Conservation (phyloP, 2,113 vertebrate species). For the Helogale parvula region DNA sequence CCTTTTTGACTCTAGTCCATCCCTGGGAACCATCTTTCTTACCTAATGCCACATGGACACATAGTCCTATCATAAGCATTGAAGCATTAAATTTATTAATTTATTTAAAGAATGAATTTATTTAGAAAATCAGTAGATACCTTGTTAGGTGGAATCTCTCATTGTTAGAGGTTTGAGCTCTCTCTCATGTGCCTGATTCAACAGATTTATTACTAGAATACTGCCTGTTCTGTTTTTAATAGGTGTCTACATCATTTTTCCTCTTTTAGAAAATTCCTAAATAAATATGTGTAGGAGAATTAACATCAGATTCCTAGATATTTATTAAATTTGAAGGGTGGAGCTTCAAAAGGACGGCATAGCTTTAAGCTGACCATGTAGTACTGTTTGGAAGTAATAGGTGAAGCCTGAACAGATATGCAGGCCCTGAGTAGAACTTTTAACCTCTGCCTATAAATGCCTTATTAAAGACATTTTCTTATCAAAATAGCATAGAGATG, state of each 20-base stretch:
- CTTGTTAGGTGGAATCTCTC: background rate
- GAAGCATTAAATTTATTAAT: background rate
- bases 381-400: background rate
- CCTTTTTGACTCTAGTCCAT: background rate
- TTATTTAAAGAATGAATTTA: too few species aligned
- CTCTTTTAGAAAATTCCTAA: conserved; percentile 37
- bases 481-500: background rate
- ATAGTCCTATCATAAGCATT: background rate
- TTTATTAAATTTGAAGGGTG: conserved; percentile 3
- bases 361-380: background rate
- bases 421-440: background rate
- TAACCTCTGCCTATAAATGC: conserved; percentile 1
- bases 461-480: background rate
- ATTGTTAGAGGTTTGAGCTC: background rate
- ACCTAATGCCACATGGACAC: background rate
- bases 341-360: background rate
- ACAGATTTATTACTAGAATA: conserved; percentile 17
- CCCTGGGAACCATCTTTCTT: background rate
- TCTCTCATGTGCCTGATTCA: background rate
- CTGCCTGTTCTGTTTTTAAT: background rate
- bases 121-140: background rate
- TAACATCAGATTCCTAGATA: background rate
- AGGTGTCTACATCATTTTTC: conserved; percentile 13
- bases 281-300: background rate
- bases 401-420: background rate